Evolutionary conservation across 2,113 vertebrate genomes (phyloP).

Genomic region (Blennius ocellaris): DNA sequence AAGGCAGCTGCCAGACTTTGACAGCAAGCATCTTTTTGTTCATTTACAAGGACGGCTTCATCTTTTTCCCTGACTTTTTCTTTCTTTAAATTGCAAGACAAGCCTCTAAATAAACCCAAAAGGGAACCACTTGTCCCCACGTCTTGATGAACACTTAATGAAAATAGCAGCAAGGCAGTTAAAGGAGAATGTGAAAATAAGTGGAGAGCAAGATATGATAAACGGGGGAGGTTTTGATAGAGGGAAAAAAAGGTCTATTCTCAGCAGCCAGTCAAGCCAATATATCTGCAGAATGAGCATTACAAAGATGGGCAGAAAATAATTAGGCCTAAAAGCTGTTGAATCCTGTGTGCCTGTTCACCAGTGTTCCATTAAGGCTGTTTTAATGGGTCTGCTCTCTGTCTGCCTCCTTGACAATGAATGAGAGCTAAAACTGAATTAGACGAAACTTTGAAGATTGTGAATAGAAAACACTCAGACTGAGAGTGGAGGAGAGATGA

Average conservation of each 20-base stretch:
- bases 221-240: slow-evolving; percentile 4
- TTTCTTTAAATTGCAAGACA: slow-evolving; percentile 1
- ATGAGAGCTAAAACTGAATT: slow-evolving; percentile 69
- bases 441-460: slow-evolving; percentile 59
- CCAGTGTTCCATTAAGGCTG: slow-evolving; percentile 57
- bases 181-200: slow-evolving; percentile 13
- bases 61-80: slow-evolving; percentile 4
- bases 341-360: slow-evolving; percentile 49
- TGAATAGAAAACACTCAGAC: slow-evolving; percentile 43
- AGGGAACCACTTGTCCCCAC: background rate
- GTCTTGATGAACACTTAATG: slow-evolving; percentile 34
- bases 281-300: slow-evolving; percentile 40
- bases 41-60: slow-evolving; percentile 43
- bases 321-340: slow-evolving; percentile 66
- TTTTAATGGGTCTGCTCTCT: slow-evolving; percentile 63
- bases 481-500: slow-evolving; percentile 45
- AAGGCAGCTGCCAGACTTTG: slow-evolving; percentile 44
- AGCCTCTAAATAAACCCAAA: background rate
- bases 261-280: slow-evolving; percentile 27
- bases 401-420: slow-evolving; percentile 51
- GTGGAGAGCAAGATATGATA: slow-evolving; percentile 9
- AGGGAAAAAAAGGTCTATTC: slow-evolving; percentile 11
- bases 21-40: slow-evolving; percentile 35
- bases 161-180: slow-evolving; percentile 37
- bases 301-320: slow-evolving; percentile 55